Conservation (phyloP, 2,113 vertebrate genomes). For the Zosterops japonicus region DNA sequence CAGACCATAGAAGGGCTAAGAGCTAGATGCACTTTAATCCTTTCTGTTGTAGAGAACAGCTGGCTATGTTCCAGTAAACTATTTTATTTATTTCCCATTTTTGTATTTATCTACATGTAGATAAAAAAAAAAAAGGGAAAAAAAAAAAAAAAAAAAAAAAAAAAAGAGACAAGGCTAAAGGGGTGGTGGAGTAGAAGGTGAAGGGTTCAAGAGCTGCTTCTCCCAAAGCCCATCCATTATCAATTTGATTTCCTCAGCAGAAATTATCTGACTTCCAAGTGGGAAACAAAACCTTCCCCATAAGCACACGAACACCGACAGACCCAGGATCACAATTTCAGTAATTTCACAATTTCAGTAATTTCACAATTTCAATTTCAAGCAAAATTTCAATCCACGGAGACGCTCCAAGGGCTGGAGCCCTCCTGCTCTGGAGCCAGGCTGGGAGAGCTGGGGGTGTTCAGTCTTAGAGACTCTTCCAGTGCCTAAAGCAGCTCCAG, state of each 20-base stretch:
- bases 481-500: background rate
- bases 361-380: too few relatives aligned
- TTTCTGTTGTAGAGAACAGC: background rate
- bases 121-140: background rate
- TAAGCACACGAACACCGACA: fast-evolving
- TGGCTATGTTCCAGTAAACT: background rate
- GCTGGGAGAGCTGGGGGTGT: background rate
- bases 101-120: background rate
- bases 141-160: too few relatives aligned
- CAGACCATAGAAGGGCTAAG: background rate
- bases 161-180: background rate
- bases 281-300: background rate
- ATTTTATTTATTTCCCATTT: background rate
- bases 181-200: background rate
- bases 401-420: background rate
- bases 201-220: background rate
- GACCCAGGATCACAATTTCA: background rate
- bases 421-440: background rate
- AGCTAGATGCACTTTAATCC: background rate
- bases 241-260: background rate
- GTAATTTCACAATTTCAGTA: background rate
- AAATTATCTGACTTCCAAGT: background rate
- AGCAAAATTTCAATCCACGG: fast-evolving
- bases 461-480: background rate
- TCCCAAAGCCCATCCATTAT: background rate